These are phyloP conservation scores for Polyploca ridens DNA, from an alignment of 2,888 invertebrate species.

Conservation along the genomic window DNA sequence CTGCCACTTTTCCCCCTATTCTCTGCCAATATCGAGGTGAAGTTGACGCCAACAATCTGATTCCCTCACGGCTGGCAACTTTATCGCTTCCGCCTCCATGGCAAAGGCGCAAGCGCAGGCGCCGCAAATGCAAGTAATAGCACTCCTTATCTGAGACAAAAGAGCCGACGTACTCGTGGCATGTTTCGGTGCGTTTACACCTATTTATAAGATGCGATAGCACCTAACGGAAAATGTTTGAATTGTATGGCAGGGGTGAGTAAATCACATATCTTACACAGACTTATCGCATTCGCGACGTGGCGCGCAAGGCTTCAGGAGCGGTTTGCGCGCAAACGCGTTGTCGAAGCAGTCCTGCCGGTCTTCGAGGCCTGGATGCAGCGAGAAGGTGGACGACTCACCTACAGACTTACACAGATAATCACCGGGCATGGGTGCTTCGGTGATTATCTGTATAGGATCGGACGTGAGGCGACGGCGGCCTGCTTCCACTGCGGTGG, in stretches of 20 bases:
- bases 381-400: too few relatives aligned
- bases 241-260: constrained; percentile 28
- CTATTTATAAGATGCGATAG: constrained; percentile 46
- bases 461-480: too few relatives aligned
- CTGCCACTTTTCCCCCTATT: constrained; percentile 58
- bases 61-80: constrained; percentile 68
- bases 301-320: too few relatives aligned
- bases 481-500: too few relatives aligned
- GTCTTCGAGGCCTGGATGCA: too few relatives aligned
- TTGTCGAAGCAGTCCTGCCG: too few relatives aligned
- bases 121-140: constrained; percentile 50
- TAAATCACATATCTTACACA: too few relatives aligned
- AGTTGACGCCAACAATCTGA: constrained; percentile 71
- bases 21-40: constrained; percentile 54
- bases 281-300: too few relatives aligned
- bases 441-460: too few relatives aligned
- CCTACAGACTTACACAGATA: too few relatives aligned
- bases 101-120: constrained; percentile 26
- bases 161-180: constrained; percentile 52
- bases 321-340: too few relatives aligned
- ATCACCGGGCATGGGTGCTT: too few relatives aligned
- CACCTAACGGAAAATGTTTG: constrained; percentile 30
- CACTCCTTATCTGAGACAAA: constrained; percentile 64
- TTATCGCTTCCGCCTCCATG: constrained; percentile 70
- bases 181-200: constrained; percentile 46